Percentiles rank a stretch among this genome's conserved stretches.
These are phyloP conservation scores for Dryoscopus gambensis DNA, from an alignment of 2,113 vertebrate species.

Conservation along the genomic window DNA sequence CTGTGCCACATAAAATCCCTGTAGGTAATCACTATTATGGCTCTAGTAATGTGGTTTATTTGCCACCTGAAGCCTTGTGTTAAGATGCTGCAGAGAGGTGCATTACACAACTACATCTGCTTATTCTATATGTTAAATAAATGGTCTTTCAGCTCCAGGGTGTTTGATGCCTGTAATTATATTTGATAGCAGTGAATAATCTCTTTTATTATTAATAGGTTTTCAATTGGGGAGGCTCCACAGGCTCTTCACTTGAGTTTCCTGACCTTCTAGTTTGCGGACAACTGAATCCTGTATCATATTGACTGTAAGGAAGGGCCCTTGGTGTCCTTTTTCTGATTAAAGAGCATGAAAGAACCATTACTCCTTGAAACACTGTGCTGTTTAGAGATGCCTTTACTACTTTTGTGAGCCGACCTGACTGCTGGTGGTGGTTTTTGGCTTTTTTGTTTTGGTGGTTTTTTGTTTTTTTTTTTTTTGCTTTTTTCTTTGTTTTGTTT, in stretches of 20 bases:
- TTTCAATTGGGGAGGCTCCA: conserved; percentile 3
- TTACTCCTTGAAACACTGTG: not conserved
- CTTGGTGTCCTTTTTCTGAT: not conserved
- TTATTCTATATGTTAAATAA: conserved; percentile 46
- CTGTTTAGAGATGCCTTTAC: not conserved
- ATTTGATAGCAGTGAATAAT: conserved; percentile 62
- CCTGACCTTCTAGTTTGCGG: not conserved
- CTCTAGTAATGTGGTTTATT: not conserved
- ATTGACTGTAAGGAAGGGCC: not conserved
- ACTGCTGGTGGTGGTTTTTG: not conserved
- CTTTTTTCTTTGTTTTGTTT: not conserved
- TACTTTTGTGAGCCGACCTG: not conserved
- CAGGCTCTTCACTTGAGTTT: not conserved
- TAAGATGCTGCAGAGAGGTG: not conserved
- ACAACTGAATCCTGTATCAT: not conserved
- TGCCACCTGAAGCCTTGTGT: not conserved
- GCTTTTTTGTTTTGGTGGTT: not conserved
- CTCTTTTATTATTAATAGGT: conserved; percentile 55
- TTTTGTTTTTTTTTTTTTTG: not conserved
- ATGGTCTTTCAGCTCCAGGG: conserved; percentile 28
- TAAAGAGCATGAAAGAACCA: not conserved
- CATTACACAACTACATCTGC: not conserved
- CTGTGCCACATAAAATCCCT: not conserved
- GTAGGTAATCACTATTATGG: not conserved
- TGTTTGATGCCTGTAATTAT: conserved; percentile 57